phyloP scores from a whole-genome alignment of 2,888 invertebrate species.

The Coenonympha glycerion region DNA sequence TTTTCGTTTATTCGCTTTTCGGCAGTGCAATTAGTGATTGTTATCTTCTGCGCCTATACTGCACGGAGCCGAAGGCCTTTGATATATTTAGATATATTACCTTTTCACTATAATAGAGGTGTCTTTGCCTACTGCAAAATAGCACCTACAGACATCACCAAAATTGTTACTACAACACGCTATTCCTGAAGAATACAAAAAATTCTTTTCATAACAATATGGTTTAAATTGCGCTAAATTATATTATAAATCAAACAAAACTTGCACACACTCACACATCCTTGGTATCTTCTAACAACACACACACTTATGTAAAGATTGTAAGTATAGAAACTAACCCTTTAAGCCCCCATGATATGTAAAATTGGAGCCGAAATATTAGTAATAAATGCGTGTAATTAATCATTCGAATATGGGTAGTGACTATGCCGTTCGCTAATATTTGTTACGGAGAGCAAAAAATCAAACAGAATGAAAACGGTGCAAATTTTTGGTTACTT shows the following conservation, averaged over 20 bases:
- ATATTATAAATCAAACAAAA: background rate
- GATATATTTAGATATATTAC: conserved; percentile 31
- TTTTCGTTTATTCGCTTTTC: conserved; percentile 62
- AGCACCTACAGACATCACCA: too few relatives aligned
- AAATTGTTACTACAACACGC: too few relatives aligned
- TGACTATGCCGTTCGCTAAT: conserved; percentile 18
- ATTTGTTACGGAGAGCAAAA: conserved; percentile 19
- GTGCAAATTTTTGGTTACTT: background rate
- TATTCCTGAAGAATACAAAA: too few relatives aligned
- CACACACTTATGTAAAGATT: conserved; percentile 13
- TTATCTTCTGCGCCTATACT: conserved; percentile 41
- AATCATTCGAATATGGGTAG: conserved; percentile 62
- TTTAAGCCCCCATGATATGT: conserved; percentile 55
- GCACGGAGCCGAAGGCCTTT: conserved; percentile 7
- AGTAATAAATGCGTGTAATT: conserved; percentile 74
- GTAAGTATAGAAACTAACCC: conserved; percentile 47
- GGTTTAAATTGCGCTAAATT: background rate
- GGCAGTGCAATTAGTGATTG: conserved; percentile 64
- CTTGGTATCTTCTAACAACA: background rate
- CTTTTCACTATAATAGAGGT: conserved; percentile 36
- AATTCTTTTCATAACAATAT: too few relatives aligned
- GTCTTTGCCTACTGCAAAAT: too few relatives aligned
- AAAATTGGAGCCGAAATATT: conserved; percentile 54
- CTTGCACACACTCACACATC: conserved; percentile 30
- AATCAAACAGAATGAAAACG: background rate